Evolutionary conservation across 2,113 vertebrate genomes (phyloP).

Genomic region (Oreocharis arfaki): DNA sequence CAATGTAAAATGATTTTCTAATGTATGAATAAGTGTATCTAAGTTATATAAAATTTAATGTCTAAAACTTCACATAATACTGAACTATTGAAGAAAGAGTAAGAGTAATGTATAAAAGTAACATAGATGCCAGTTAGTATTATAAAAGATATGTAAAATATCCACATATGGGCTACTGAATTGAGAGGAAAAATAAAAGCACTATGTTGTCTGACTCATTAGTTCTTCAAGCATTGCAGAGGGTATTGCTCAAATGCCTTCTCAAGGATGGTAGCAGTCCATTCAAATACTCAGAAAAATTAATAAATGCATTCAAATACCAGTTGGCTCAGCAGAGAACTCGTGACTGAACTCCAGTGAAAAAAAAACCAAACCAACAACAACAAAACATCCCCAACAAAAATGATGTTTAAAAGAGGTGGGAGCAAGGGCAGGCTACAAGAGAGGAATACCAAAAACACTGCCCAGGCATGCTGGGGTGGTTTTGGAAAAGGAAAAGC

Average conservation of each 20-base stretch:
- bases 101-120: background rate
- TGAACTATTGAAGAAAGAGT: background rate
- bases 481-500: background rate
- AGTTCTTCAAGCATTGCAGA: background rate
- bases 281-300: background rate
- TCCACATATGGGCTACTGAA: background rate
- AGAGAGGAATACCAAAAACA: background rate
- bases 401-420: background rate
- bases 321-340: background rate
- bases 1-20: background rate
- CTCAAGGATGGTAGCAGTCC: background rate
- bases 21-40: background rate
- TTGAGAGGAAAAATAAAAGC: background rate
- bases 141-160: background rate
- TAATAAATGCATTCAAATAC: background rate
- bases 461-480: background rate
- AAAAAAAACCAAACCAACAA: background rate
- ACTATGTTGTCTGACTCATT: background rate
- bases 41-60: background rate
- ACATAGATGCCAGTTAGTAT: background rate
- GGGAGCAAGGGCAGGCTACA: background rate
- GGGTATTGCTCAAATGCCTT: background rate
- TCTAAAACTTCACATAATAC: background rate
- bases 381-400: background rate
- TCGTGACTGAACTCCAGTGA: background rate